Conservation (phyloP, 37 sponge, comb jelly and placozoan genomes). For the Dysidea cf. avara region DNA sequence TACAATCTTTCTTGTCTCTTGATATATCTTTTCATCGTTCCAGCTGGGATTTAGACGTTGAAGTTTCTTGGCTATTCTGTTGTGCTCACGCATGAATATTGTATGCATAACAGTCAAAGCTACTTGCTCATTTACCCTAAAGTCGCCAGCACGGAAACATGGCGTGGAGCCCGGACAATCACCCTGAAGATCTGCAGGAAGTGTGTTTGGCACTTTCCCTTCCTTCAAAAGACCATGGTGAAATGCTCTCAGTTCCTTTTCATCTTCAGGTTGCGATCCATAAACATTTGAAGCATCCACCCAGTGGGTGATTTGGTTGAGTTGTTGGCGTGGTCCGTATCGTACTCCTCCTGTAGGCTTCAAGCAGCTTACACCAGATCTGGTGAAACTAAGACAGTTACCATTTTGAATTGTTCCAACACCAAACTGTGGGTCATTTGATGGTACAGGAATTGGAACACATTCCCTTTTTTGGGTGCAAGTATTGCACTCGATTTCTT, state of each 20-base stretch:
- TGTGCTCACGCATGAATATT: conserved; percentile 86
- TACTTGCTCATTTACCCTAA: conserved; percentile 58
- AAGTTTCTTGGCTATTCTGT: conserved; percentile 66
- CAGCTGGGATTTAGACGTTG: conserved; percentile 48
- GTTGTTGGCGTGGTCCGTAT: too few relatives aligned
- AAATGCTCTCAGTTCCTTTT: conserved; percentile 1
- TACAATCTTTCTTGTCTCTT: conserved; percentile 77
- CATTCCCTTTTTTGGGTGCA: conserved; percentile 26
- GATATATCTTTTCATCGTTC: conserved; percentile 70
- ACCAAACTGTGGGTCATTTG: conserved; percentile 28
- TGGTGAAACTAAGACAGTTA: conserved; percentile 44
- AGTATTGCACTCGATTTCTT: neutral
- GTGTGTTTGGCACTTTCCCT: neutral
- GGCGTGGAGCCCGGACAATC: neutral
- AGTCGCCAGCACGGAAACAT: conserved; percentile 56
- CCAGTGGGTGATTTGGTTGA: conserved; percentile 53
- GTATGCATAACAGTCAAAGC: conserved; percentile 82
- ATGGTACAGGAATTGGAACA: conserved; percentile 43
- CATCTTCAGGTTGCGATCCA: conserved; percentile 28
- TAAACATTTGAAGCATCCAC: conserved; percentile 56
- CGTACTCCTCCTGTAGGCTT: neutral
- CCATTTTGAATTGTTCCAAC: neutral
- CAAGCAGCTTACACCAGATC: conserved; percentile 43
- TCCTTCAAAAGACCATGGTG: neutral
- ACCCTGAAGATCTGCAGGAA: neutral